These are phyloP conservation scores for Scopus umbretta DNA, from an alignment of 2,113 vertebrate species.

Conservation along the genomic window DNA sequence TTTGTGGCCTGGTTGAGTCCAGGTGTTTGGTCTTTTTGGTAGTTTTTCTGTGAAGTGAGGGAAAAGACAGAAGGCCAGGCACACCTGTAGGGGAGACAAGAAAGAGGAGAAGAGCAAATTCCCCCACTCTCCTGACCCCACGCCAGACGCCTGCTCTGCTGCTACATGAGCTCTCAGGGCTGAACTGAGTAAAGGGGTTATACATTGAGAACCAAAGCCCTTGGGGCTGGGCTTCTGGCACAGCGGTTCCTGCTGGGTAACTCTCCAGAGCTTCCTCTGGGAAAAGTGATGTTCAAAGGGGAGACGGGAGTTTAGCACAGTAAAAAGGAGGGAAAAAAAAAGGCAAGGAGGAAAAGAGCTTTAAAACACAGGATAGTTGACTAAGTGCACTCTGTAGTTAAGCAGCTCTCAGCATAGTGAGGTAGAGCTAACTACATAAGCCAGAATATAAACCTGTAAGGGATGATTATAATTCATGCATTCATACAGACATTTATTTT, in stretches of 20 bases:
- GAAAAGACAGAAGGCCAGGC: not conserved
- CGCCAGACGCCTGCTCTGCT: accelerated
- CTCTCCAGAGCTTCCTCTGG: not conserved
- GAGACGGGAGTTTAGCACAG: not conserved
- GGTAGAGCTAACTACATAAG: not conserved
- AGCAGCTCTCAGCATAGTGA: not conserved
- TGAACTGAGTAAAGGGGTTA: not conserved
- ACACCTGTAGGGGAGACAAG: not conserved
- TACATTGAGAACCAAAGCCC: not conserved
- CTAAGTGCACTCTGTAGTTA: not conserved
- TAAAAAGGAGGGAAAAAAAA: accelerated
- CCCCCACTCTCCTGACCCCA: not conserved
- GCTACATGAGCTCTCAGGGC: not conserved
- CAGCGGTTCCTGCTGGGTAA: not conserved
- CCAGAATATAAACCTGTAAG: not conserved
- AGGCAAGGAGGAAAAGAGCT: not conserved
- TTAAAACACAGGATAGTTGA: not conserved
- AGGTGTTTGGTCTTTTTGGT: not conserved
- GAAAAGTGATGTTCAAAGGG: not conserved
- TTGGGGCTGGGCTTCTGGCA: not conserved
- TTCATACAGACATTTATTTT: not conserved
- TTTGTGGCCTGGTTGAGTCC: not conserved
- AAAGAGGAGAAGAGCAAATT: not conserved
- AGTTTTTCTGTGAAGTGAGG: not conserved
- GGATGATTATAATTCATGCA: not conserved